phyloP scores from a whole-genome alignment of 1,140 invertebrate species.

The Drosophila carrolli region DNA sequence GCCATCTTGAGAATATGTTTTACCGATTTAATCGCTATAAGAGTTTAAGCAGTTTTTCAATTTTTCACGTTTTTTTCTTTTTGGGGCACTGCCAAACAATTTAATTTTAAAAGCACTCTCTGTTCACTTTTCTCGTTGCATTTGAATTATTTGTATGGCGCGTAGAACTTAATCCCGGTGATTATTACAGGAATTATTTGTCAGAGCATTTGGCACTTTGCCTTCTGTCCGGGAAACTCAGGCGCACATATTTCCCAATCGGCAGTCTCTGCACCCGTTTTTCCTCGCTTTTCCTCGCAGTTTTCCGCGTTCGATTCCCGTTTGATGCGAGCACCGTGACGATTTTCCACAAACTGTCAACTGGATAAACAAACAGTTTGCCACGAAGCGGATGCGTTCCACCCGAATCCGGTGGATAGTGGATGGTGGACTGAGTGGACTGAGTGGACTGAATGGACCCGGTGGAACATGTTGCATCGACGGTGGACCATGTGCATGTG shows the following conservation, averaged over 20 bases:
- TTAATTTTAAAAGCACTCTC: conserved; percentile 23
- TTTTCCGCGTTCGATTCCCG: conserved; percentile 62
- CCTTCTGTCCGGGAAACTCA: conserved; percentile 37
- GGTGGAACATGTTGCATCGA: conserved; percentile 2
- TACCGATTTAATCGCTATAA: conserved; percentile 13
- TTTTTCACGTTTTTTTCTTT: not conserved
- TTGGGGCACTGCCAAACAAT: conserved; percentile 47
- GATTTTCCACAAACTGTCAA: conserved; percentile 71
- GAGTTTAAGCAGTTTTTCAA: conserved; percentile 13
- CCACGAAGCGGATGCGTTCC: conserved; percentile 31
- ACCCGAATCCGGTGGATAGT: not conserved
- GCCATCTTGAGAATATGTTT: conserved; percentile 42
- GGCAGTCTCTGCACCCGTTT: conserved; percentile 39
- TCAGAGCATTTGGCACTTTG: conserved; percentile 60
- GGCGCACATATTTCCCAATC: conserved; percentile 60
- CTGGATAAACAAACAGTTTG: conserved; percentile 51
- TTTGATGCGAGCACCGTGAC: conserved; percentile 75
- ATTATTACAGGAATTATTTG: conserved; percentile 34
- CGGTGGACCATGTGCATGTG: not conserved
- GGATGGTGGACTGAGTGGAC: not conserved
- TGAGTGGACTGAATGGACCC: not conserved
- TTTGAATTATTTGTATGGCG: conserved; percentile 26
- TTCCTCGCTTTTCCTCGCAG: conserved; percentile 41
- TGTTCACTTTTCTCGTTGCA: conserved; percentile 25
- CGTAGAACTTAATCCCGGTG: conserved; percentile 39